Evolutionary conservation across 2,797 vertebrate genomes (phyloP).

Genomic region (Dermochelys coriacea): DNA sequence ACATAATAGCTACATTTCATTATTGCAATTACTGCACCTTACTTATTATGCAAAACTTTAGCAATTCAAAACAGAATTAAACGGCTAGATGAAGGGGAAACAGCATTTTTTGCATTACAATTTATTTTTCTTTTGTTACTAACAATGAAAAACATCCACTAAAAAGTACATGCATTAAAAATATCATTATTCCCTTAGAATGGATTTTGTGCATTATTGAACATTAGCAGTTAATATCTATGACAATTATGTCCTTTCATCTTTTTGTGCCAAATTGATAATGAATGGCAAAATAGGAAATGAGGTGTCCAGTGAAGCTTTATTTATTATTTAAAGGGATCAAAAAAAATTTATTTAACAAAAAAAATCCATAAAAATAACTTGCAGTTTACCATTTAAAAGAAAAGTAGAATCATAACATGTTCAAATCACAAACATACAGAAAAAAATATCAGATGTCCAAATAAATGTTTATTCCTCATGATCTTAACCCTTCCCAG

Average conservation of each 20-base stretch:
- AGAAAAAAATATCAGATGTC: not conserved
- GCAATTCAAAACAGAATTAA: not conserved
- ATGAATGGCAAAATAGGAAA: not conserved
- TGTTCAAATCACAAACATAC: not conserved
- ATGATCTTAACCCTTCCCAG: not conserved
- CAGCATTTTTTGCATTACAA: not conserved
- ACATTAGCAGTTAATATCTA: not conserved
- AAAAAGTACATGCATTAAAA: not conserved
- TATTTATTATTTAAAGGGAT: not conserved
- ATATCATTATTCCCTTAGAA: not conserved
- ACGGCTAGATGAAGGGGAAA: not conserved
- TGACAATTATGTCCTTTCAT: not conserved
- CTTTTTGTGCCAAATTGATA: not conserved
- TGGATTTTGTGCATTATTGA: not conserved
- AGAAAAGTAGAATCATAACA: not conserved
- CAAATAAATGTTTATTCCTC: not conserved
- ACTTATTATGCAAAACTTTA: not conserved
- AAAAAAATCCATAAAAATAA: not conserved
- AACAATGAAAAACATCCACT: not conserved
- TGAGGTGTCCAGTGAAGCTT: not conserved
- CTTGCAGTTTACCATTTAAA: not conserved
- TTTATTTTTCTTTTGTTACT: not conserved
- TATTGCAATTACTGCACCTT: not conserved
- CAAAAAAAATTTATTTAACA: not conserved
- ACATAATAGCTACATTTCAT: not conserved